phyloP scores from a whole-genome alignment of 2,888 invertebrate genomes.

The Auanema sp. region DNA sequence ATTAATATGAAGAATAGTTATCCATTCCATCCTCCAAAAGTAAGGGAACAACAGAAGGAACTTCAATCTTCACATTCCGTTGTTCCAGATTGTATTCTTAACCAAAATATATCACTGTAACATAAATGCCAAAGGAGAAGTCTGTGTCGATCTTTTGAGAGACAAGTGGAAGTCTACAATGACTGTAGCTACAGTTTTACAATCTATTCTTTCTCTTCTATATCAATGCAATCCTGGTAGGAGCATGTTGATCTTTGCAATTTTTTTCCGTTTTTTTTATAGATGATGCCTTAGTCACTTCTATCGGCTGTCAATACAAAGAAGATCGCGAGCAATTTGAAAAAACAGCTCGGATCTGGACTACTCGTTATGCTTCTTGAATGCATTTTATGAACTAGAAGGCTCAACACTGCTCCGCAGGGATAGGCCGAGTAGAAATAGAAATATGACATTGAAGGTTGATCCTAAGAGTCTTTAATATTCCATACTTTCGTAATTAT shows the following conservation, averaged over 20 bases:
- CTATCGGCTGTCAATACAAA: slow-evolving; percentile 95
- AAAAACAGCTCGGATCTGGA: slow-evolving; percentile 85
- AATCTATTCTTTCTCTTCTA: slow-evolving; percentile 94
- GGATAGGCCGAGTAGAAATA: too few relatives aligned
- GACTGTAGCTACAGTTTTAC: slow-evolving; percentile 93
- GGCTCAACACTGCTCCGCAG: too few relatives aligned
- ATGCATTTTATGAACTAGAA: not conserved
- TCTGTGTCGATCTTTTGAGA: slow-evolving; percentile 13
- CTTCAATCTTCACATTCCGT: not conserved
- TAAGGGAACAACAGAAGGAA: slow-evolving; percentile 65
- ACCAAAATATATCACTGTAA: slow-evolving; percentile 99
- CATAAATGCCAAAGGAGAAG: slow-evolving; percentile 89
- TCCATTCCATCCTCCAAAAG: slow-evolving; percentile 97
- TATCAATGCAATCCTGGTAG: slow-evolving; percentile 68
- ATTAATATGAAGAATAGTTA: slow-evolving; percentile 96
- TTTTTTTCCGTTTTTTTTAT: not conserved
- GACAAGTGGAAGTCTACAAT: slow-evolving; percentile 98
- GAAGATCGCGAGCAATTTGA: slow-evolving; percentile 77
- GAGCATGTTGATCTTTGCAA: not conserved
- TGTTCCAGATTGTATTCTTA: slow-evolving; percentile 74
- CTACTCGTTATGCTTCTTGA: slow-evolving; percentile 94
- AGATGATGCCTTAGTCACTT: slow-evolving; percentile 90
- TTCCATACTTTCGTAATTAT: too few relatives aligned
- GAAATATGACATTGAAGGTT: too few relatives aligned
- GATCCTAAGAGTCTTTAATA: too few relatives aligned